Conservation (phyloP, 1,140 invertebrate genomes). For the Caenorhabditis latens region DNA sequence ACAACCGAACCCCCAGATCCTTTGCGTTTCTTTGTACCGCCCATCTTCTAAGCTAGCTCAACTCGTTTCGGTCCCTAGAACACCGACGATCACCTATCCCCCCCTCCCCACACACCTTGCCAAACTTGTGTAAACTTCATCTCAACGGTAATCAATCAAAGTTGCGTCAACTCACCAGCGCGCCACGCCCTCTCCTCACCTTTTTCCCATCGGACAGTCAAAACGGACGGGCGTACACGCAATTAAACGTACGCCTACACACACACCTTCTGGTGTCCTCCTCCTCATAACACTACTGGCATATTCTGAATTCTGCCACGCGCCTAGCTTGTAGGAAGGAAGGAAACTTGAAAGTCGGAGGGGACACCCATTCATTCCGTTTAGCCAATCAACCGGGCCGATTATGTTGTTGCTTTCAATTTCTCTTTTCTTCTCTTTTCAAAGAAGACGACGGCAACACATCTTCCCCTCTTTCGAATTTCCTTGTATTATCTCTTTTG, state of each 20-base stretch:
- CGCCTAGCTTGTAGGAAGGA: neutral
- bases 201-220: slow-evolving; percentile 18
- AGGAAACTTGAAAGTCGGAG: slow-evolving; percentile 23
- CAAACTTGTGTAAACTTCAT: neutral
- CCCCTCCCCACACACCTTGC: neutral
- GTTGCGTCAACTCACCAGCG: slow-evolving; percentile 10
- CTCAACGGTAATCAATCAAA: slow-evolving; percentile 19
- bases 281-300: neutral
- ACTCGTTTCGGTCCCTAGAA: neutral
- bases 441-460: neutral
- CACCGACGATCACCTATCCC: neutral
- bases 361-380: slow-evolving; percentile 38
- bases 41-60: too few relatives aligned
- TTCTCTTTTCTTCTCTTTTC: slow-evolving; percentile 7
- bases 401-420: slow-evolving; percentile 45
- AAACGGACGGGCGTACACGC: neutral
- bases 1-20: too few relatives aligned
- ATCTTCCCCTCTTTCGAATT: neutral
- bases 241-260: slow-evolving; percentile 22
- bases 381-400: slow-evolving; percentile 51
- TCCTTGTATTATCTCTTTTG: neutral
- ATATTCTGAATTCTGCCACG: slow-evolving; percentile 2
- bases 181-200: slow-evolving; percentile 8
- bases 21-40: too few relatives aligned
- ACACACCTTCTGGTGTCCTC: neutral